phyloP scores from a whole-genome alignment of 2,113 vertebrate species.

The Pterocles orientalis region DNA sequence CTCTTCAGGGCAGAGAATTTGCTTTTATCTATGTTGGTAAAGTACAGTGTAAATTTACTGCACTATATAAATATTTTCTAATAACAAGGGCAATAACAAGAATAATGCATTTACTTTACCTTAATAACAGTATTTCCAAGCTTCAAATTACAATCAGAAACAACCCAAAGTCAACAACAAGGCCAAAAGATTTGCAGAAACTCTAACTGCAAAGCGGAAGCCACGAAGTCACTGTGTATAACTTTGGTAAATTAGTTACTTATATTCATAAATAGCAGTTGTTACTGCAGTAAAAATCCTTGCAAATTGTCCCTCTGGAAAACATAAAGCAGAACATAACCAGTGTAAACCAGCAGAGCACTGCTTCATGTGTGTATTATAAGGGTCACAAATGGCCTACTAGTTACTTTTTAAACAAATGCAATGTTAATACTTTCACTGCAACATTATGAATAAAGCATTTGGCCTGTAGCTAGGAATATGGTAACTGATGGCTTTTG shows the following conservation, averaged over 20 bases:
- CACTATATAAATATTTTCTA: constrained; percentile 35
- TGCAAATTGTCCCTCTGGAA: constrained; percentile 60
- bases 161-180: not conserved
- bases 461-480: constrained; percentile 56
- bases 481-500: not conserved
- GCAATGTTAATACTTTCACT: constrained; percentile 82
- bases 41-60: not conserved
- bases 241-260: constrained; percentile 75
- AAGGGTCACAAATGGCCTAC: constrained; percentile 76
- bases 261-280: constrained; percentile 50
- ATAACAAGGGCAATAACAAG: constrained; percentile 37
- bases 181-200: not conserved
- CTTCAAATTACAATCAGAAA: not conserved
- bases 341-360: constrained; percentile 70
- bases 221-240: constrained; percentile 14
- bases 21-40: not conserved
- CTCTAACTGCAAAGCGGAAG: constrained; percentile 36
- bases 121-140: not conserved
- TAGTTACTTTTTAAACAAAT: constrained; percentile 89
- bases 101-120: constrained; percentile 16
- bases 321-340: constrained; percentile 62
- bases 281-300: constrained; percentile 19
- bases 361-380: constrained; percentile 67
- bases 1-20: constrained; percentile 1
- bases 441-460: constrained; percentile 68